Evolutionary conservation across 2,888 invertebrate species (phyloP).

Genomic region (Lissocephala sabroskyi): DNA sequence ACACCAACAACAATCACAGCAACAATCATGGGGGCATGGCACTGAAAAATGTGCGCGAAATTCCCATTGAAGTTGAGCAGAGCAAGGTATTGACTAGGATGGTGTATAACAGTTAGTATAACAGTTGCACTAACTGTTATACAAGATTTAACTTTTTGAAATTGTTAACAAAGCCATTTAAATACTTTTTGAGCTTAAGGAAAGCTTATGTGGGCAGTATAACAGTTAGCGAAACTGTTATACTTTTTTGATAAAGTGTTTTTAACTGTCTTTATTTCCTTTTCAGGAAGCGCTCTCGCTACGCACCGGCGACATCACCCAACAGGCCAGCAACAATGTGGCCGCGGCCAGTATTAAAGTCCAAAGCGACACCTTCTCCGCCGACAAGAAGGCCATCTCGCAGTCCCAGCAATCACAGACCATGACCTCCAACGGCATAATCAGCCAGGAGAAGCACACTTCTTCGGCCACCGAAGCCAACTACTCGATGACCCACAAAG

Average conservation of each 20-base stretch:
- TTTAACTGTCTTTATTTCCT: conserved; percentile 6
- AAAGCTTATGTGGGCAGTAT: background rate
- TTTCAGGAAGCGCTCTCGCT: conserved; percentile 87
- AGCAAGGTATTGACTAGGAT: conserved; percentile 58
- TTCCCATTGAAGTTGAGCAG: conserved; percentile 71
- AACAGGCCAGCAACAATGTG: conserved; percentile 89
- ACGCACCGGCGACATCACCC: conserved; percentile 87
- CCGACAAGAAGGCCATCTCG: conserved; percentile 83
- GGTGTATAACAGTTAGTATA: conserved; percentile 8
- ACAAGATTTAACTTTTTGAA: background rate
- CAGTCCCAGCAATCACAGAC: conserved; percentile 84
- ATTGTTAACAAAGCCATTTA: too few species aligned
- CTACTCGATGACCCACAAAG: conserved; percentile 84
- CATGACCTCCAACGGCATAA: conserved; percentile 84
- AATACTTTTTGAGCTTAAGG: too few species aligned
- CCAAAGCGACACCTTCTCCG: conserved; percentile 88
- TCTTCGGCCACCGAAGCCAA: conserved; percentile 84
- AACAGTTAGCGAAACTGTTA: background rate
- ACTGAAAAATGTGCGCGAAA: conserved; percentile 67
- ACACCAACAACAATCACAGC: conserved; percentile 25
- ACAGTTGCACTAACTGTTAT: conserved; percentile 7
- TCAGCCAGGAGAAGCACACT: conserved; percentile 83
- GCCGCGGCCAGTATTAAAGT: conserved; percentile 88
- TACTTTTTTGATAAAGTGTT: too few species aligned
- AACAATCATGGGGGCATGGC: conserved; percentile 25